Evolutionary conservation across 2,888 invertebrate genomes (phyloP), one percentile per base, ranked within the genome.

Genomic region (Drosophila rubida): DNA sequence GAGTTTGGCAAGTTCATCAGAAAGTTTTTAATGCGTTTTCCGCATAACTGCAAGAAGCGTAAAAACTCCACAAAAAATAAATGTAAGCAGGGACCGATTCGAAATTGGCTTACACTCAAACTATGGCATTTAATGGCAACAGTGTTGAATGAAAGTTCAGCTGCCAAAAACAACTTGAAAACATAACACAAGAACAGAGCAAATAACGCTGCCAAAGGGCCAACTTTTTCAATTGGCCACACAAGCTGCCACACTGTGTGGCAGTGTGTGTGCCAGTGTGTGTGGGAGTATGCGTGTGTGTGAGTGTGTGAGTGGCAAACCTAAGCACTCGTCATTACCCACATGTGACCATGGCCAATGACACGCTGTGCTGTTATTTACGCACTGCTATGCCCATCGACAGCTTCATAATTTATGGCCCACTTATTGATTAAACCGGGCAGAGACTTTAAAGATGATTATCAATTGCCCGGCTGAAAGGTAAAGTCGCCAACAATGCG

Each of bases 361-460:
- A 23, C 16, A 22, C 22, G n/a, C 16, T 59, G 46, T 59, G 37
- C 32, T 35, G 48, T 67, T 78, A 67, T 83, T 73, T 80, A 69
- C 46, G 65, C 60, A 45, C 46, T 39, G 58, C 66, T 51, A 81
- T 69, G 70, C 67, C 49, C 51, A 75, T 60, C 80, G 88, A 88
- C 89, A 88, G 84, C 54, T 69, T 66, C 75, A 80, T 83, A 80
- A 88, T 88, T 85, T 85, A 85, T 85, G 80, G 65, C 67, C 73
- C 87, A 78, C 80, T 87, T 88, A 88, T 84, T 83, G 84, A 84
- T 84, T 84, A 75, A 53, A 53, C 41, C 32, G 16, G 35, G 30
- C 13, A 30, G 11, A 16, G 37, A 50, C 46, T 58, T 69, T 53
- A 54, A 57, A 78, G 63, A 78, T 78, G 35, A 22, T 55, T 69